phyloP scores from a whole-genome alignment of 2,113 vertebrate species.

The Agapornis roseicollis region DNA sequence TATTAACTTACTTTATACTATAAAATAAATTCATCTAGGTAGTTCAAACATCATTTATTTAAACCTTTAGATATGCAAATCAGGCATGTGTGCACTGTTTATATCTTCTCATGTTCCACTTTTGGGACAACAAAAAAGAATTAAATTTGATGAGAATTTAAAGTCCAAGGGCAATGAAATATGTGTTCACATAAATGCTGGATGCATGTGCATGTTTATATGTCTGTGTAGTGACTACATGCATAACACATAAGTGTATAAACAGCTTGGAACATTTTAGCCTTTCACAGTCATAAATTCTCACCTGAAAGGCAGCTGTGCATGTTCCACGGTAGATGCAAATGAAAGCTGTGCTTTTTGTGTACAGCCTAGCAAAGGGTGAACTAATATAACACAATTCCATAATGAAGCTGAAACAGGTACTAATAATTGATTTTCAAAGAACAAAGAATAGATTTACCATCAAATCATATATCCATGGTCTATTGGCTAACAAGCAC shows the following conservation, averaged over 20 bases:
- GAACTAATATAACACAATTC: background rate
- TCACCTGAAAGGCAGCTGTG: conserved; percentile 25
- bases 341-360: background rate
- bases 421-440: background rate
- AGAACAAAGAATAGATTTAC: background rate
- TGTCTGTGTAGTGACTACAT: background rate
- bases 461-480: background rate
- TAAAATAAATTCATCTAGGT: background rate
- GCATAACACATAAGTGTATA: background rate
- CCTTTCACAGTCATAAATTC: background rate
- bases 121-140: background rate
- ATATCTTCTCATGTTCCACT: background rate
- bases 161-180: background rate
- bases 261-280: background rate
- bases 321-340: background rate
- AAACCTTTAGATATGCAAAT: background rate
- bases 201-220: background rate
- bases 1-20: background rate
- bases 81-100: background rate
- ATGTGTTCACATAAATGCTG: background rate
- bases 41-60: background rate
- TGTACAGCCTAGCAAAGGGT: background rate
- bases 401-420: background rate
- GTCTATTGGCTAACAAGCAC: background rate
- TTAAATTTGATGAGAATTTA: background rate